Conservation (phyloP, 2,888 invertebrate genomes). For the Morpho achilles region DNA sequence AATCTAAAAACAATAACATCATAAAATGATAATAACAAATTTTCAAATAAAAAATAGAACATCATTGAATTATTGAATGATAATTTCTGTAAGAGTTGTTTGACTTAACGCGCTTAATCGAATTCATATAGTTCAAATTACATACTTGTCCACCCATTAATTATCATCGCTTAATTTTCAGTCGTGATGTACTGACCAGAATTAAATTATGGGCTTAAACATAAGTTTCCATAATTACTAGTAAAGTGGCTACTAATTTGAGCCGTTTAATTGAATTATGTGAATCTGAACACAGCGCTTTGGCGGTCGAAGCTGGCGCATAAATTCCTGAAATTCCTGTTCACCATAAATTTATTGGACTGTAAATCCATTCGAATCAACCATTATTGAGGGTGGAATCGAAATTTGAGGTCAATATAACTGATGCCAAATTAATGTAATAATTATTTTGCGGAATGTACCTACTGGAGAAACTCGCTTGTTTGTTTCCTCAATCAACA, state of each 20-base stretch:
- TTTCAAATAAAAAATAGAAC: not conserved
- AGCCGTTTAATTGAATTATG: conserved; percentile 30
- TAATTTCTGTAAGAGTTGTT: not conserved
- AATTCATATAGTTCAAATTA: no score
- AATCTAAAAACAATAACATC: no score
- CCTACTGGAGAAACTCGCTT: no score
- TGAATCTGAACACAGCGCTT: conserved; percentile 24
- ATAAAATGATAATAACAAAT: not conserved
- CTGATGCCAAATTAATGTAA: no score
- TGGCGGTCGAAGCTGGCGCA: conserved; percentile 21
- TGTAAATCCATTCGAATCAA: conserved; percentile 4
- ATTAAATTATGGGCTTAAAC: conserved; percentile 13
- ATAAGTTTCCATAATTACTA: conserved; percentile 19
- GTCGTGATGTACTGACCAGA: conserved; percentile 4
- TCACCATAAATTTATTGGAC: conserved; percentile 10
- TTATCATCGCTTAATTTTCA: not conserved
- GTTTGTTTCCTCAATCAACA: no score
- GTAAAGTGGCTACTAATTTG: conserved; percentile 22
- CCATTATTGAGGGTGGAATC: not conserved
- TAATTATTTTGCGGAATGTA: no score
- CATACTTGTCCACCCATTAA: no score
- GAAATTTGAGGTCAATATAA: not conserved
- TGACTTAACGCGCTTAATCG: not conserved
- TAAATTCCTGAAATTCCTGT: conserved; percentile 26
- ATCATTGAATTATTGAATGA: not conserved